Conservation (phyloP, 2,113 vertebrate genomes). For the Ameiurus melas region DNA sequence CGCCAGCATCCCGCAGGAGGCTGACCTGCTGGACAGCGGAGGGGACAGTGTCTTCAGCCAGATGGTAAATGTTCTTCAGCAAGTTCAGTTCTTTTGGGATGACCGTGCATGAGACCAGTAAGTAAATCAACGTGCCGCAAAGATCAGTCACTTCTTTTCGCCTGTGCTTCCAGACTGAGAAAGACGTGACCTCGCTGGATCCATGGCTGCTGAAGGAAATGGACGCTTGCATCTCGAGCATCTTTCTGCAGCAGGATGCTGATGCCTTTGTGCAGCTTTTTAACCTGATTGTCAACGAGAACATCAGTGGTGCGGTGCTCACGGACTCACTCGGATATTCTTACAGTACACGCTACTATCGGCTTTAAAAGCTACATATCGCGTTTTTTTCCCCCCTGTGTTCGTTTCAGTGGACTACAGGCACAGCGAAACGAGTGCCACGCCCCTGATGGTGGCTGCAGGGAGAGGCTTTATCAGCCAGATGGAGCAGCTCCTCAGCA, state of each 20-base stretch:
- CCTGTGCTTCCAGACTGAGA: constrained; percentile 73
- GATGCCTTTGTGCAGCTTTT: constrained; percentile 88
- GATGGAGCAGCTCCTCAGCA: constrained; percentile 86
- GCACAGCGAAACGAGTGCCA: constrained; percentile 86
- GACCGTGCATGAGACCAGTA: background rate
- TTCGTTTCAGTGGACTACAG: constrained; percentile 83
- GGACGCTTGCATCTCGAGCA: constrained; percentile 88
- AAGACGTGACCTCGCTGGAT: constrained; percentile 77
- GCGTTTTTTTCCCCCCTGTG: background rate
- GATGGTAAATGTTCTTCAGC: constrained; percentile 66
- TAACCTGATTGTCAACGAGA: constrained; percentile 89
- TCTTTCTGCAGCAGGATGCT: constrained; percentile 84
- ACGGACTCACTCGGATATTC: background rate
- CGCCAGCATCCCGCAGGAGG: constrained; percentile 65
- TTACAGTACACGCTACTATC: too few relatives aligned
- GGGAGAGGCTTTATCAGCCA: constrained; percentile 85
- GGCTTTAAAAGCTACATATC: background rate
- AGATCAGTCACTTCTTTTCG: background rate
- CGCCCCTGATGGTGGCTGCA: constrained; percentile 88
- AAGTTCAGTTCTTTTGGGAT: background rate
- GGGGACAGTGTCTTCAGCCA: constrained; percentile 74
- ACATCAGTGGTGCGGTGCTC: constrained; percentile 80
- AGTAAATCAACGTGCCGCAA: background rate
- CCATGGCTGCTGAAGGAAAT: constrained; percentile 88
- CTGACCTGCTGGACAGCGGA: constrained; percentile 67